Evolutionary conservation across 2,113 vertebrate genomes (phyloP).

Genomic region (Menidia beryllina): DNA sequence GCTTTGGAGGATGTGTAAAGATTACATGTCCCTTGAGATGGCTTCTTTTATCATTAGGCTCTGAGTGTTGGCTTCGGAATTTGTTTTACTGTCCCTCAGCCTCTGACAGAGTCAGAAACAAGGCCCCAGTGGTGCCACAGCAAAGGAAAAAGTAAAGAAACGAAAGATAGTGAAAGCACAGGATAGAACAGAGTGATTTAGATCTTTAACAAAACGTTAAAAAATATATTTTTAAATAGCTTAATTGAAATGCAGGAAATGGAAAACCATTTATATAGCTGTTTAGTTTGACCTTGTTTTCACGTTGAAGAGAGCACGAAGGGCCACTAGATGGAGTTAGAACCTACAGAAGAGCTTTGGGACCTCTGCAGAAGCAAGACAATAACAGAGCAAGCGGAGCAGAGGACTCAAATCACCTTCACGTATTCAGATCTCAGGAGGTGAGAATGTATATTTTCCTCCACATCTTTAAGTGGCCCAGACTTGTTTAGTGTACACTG

Average conservation of each 20-base stretch:
- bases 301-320: constrained; percentile 60
- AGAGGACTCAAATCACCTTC: constrained; percentile 50
- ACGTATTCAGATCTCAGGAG: constrained; percentile 46
- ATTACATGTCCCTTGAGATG: constrained; percentile 78
- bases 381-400: constrained; percentile 54
- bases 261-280: not conserved
- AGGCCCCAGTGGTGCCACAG: constrained; percentile 1
- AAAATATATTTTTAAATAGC: not conserved
- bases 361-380: constrained; percentile 56
- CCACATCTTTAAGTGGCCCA: constrained; percentile 37
- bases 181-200: not conserved
- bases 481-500: constrained; percentile 37
- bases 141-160: not conserved
- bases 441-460: constrained; percentile 45
- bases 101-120: constrained; percentile 40
- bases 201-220: not conserved
- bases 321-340: constrained; percentile 86
- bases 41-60: constrained; percentile 74
- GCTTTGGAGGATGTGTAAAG: constrained; percentile 82
- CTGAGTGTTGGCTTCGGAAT: constrained; percentile 59
- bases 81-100: constrained; percentile 65
- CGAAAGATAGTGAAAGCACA: not conserved
- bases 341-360: constrained; percentile 79
- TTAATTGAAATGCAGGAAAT: not conserved
- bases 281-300: constrained; percentile 5